Percentiles rank a stretch among this genome's conserved stretches.
Conservation (phyloP, 1,140 invertebrate genomes). For the Yoshiicerus persimilis region DNA sequence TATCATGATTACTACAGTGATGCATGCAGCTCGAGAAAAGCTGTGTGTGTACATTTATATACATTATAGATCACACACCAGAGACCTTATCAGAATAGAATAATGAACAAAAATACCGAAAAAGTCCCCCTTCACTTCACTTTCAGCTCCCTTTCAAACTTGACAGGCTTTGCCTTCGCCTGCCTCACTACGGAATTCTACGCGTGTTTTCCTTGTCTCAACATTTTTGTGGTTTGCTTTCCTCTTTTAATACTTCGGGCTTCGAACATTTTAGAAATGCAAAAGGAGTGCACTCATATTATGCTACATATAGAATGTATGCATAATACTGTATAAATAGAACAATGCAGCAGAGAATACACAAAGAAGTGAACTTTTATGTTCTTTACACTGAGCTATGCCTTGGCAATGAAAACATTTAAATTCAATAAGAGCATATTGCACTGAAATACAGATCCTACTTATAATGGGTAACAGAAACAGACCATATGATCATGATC, state of each 20-base stretch:
- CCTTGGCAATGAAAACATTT: not conserved
- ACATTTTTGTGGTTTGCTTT: not conserved
- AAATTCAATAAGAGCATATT: not conserved
- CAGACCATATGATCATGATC: not conserved
- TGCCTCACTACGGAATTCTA: not conserved
- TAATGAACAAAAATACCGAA: conserved; percentile 8
- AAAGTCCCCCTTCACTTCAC: not conserved
- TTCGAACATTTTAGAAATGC: not conserved
- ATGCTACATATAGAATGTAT: not conserved
- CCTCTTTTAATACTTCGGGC: not conserved
- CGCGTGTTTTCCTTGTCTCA: not conserved
- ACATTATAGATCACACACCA: not conserved
- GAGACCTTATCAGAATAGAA: not conserved
- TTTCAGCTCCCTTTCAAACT: not conserved
- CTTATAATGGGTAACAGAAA: not conserved
- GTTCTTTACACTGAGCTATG: not conserved
- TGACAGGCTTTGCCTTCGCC: not conserved
- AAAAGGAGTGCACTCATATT: not conserved
- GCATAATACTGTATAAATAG: not conserved
- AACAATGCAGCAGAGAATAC: not conserved
- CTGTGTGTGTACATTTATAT: not conserved
- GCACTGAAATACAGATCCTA: not conserved
- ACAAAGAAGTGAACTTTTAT: not conserved
- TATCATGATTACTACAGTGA: not conserved
- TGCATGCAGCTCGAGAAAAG: not conserved